Evolutionary conservation across 1,140 invertebrate species (phyloP).

Genomic region (Pentalonia nigronervosa): DNA sequence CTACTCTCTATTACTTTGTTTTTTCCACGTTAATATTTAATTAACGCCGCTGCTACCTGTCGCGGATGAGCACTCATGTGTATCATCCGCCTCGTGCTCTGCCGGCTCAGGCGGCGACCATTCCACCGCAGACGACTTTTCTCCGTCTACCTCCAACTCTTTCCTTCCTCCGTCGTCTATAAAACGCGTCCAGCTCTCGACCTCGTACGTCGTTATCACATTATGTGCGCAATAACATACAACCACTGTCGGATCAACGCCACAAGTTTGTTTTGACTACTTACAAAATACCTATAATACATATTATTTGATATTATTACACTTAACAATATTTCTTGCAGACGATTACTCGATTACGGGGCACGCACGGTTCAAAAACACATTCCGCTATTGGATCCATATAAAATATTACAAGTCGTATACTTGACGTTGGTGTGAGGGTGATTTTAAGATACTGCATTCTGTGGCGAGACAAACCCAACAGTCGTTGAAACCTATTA

Average conservation of each 20-base stretch:
- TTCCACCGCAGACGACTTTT: neutral
- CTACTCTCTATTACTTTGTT: neutral
- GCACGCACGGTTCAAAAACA: no score
- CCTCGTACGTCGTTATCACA: neutral
- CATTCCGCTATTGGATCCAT: no score
- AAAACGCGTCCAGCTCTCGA: neutral
- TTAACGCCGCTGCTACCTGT: constrained; percentile 45
- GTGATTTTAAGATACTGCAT: no score
- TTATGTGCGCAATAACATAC: neutral
- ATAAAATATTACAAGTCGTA: no score
- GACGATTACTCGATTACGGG: no score
- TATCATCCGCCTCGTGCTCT: constrained; percentile 2
- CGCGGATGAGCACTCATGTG: constrained; percentile 51
- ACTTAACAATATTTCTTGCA: no score
- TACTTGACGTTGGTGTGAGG: no score
- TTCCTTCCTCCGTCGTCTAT: neutral
- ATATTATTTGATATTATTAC: no score
- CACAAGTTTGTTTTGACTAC: neutral
- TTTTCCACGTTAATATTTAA: constrained; percentile 45
- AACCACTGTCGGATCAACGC: neutral
- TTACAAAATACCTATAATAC: no score
- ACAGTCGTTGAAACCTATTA: no score
- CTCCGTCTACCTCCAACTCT: neutral
- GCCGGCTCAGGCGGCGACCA: neutral
- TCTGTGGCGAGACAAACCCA: no score